Evolutionary conservation across 2,888 invertebrate genomes (phyloP), one percentile per base, ranked within the genome.

Genomic region (Adelphocoris suturalis): DNA sequence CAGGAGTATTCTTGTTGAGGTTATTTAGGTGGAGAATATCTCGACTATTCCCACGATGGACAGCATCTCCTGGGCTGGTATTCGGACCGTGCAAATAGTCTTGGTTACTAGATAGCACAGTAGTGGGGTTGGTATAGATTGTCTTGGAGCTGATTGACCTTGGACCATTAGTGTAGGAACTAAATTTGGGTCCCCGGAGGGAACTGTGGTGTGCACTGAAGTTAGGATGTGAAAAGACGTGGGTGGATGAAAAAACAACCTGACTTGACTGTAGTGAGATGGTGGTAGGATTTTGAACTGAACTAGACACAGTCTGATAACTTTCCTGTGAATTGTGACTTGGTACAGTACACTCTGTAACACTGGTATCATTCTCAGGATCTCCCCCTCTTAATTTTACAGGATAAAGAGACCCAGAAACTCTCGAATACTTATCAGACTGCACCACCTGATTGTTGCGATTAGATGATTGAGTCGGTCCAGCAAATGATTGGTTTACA

Each of bases 81-180:
- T 80, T 80, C 1, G 46, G 16, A 19, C 46, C 19, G 4, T 80
- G 78, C n/a, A 80, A n/a, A 80, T 80, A 85, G 7, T 14, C 37
- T 14, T 61, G 28, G 37, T 85, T 85, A 28, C 85, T 85, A 13
- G 28, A 14, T 0, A 37, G 78, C 46, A 28, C 88, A 52, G 88
- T 48, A 16, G 88, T 88, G 23, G 88, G 88, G 23, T 76, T 76
- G 7, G 88, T 78, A 27, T 88, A 78, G 27, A 88, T 52, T 16
- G 80, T 12, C 19, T 80, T 78, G 0, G 88, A 16, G n/a, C n/a
- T 68, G 28, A 12, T 52, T 12, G 76, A 37, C 4, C 14, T 88
- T 19, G 88, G 55, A 28, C 14, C 37, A 37, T 0, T n/a, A 13
- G 57, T 4, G 61, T 85, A 85, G 5, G 61, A 85, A 13, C 37